A percentile compares a stretch with the other conserved stretches of the same genome.
Evolutionary conservation across 2,888 invertebrate species (phyloP).

Genomic region (Morpho helenor): DNA sequence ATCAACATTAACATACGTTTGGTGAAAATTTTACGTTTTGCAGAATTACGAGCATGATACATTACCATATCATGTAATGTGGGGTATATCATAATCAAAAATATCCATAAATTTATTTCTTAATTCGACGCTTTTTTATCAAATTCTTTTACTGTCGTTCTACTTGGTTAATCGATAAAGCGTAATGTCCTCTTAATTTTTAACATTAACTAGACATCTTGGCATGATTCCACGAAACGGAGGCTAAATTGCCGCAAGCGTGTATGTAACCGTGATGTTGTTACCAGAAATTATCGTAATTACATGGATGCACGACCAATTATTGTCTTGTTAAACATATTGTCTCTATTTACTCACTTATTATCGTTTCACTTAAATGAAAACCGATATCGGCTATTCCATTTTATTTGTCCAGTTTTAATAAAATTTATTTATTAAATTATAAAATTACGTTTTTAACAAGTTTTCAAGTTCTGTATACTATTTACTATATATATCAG

Average conservation of each 20-base stretch:
- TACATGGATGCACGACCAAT: conserved; percentile 9
- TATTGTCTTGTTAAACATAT: conserved; percentile 3
- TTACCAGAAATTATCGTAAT: conserved; percentile 9
- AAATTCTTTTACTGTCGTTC: neutral
- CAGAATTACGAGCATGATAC: no score
- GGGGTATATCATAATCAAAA: no score
- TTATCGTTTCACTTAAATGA: neutral
- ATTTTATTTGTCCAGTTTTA: no score
- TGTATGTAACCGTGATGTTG: conserved; percentile 1
- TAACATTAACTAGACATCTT: conserved; percentile 10
- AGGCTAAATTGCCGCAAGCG: conserved; percentile 6
- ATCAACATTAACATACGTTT: no score
- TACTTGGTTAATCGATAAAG: conserved; percentile 1
- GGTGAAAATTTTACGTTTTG: no score
- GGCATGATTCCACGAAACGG: conserved; percentile 7
- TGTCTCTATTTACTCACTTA: neutral
- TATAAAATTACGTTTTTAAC: no score
- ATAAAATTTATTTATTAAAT: no score
- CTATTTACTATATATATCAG: no score
- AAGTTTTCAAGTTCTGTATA: no score
- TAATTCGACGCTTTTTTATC: no score
- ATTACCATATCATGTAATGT: no score
- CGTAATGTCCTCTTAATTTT: conserved; percentile 6
- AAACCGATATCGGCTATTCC: neutral
- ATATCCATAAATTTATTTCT: no score